Base-by-base conservation (phyloP, 2,113 vertebrate genomes). In the Pelodiscus sinensis region DNA sequence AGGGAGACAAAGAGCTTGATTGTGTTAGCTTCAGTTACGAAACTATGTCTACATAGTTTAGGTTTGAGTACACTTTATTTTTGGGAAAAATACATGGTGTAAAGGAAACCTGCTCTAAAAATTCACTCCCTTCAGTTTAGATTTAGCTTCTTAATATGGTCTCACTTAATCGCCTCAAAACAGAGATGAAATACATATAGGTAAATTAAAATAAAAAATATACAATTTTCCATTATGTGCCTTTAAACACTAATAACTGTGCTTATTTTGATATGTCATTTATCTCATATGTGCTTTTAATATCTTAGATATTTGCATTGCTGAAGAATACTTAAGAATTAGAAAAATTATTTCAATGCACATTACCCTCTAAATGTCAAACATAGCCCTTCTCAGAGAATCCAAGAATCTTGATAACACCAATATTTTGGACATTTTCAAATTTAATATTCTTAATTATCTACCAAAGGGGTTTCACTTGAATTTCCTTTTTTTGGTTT, bases 401-500 rank as follows among this genome's bases (percentile, higher is more conserved):
- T 38, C 81, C 3, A 13, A 25, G 24, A 50, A 87, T 87, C 12
- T 81, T 83, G 54, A 29, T 27, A 31, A 50, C 2, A 68, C 9
- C 50, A 87, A 60, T n/a, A 91, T 86, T 90, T 93, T 31, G 8
- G 13, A n/a, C 62, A 85, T 82, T 94, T 83, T 79, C 75, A 92
- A 90, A 85, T 50, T 38, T 79, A 80, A 16, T 38, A 35, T 96
- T 91, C 25, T 84, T 83, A 94, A 84, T 68, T 92, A 81, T n/a
- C 24, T 80, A 52, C 27, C 29, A 21, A 16, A 88, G 6, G 16
- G 9, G 22, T 92, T 96, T 93, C 18, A n/a, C 82, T 81, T 75
- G 87, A 89, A 92, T 79, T 89, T 92, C 73, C 27, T 27, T 83
- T 54, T 82, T 79, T 91, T 90, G 78, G 10, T 52, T 4, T 89